Base-by-base conservation (phyloP, 2,113 vertebrate genomes). In the Fregetta grallaria region DNA sequence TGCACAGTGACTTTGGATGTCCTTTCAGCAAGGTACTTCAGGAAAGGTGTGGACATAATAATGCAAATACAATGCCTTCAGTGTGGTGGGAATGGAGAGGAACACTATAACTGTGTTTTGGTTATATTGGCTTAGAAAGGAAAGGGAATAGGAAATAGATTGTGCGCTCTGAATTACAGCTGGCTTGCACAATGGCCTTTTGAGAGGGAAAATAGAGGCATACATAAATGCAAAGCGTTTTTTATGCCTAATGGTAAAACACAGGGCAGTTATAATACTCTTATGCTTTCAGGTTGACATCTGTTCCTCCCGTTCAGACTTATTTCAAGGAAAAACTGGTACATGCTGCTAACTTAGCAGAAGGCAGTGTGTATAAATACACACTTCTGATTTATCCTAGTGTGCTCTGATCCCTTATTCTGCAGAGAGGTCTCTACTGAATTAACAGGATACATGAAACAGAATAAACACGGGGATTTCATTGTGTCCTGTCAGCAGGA, bases 281-380 rank as follows among this genome's bases (percentile, higher is more conserved):
- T 66, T 71, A 34, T 4, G 20, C 68, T 93, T 77, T 72, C 79
- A 82, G 44, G 44, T n/a, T 94, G 80, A 62, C 93, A 90, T 59
- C 77, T 97, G 55, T 92, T 95, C 38, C 77, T 97, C 49, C 55
- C 59, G 52, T 94, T 91, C 82, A 88, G 74, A 81, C 62, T 27
- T 94, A 90, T 66, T 95, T 94, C 72, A 84, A 32, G 80, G 78
- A 71, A 81, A 61, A 94, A 25, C 76, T 21, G 36, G 65, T 92
- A 92, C 44, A 67, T 70, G 86, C 55, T 94, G 86, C 78, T 95
- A 47, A 70, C 19, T 90, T 88, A 75, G 42, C 53, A 84, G 80
- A 86, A 92, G 67, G 47, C 67, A 81, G 38, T 50, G 74, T 83
- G 94, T 94, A 91, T 92, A 94, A 96, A 95, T 95, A 90, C 0